Base-by-base conservation (phyloP, 2,888 invertebrate genomes). In the Panorpa germanica region DNA sequence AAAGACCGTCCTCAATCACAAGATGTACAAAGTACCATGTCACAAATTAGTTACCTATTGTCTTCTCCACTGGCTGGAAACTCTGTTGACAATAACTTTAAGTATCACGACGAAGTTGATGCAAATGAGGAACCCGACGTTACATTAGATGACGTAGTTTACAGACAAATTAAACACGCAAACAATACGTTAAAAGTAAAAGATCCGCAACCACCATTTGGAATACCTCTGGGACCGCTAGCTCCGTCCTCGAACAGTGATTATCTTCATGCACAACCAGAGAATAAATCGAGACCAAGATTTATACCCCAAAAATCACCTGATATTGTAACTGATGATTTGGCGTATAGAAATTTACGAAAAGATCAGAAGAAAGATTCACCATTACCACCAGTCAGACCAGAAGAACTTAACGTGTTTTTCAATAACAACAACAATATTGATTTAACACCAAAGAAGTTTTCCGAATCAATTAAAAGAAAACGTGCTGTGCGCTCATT, bases 141-240 rank as follows among this genome's bases (percentile, higher is more conserved):
- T 10, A 71, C 78, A 7, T 60, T 70, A 32, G 88, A 88, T 46
- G 88, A 88, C 51, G 77, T 86, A 7, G 73, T 80, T 18, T 83
- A 73, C 47, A 65, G 86, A 40, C 82, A 70, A 45, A 68, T 82
- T 35, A 74, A 74, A 44, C 70, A 76, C 47, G 72, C 75, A 7
- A 85, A 83, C 42, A 72, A 70, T 45, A 64, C 64, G 26, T 52
- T 70, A 23, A 75, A 71, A 48, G 65, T 75, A 5, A 46, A 68
- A 3, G 85, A 86, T 30, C 80, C 77, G 10, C 88, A 88, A 46
- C 85, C 82, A 20, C 85, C 80, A 2, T 90, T 90, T 48, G 88
- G 88, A 12, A 88, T 90, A 45, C 88, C 88, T 0, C 50, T 86
- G 20, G 81, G 82, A 3, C 85, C 85, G 8, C 72, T 85, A 13